phyloP scores from a whole-genome alignment of 2,113 vertebrate genomes.

The Planiliza haematocheilus region DNA sequence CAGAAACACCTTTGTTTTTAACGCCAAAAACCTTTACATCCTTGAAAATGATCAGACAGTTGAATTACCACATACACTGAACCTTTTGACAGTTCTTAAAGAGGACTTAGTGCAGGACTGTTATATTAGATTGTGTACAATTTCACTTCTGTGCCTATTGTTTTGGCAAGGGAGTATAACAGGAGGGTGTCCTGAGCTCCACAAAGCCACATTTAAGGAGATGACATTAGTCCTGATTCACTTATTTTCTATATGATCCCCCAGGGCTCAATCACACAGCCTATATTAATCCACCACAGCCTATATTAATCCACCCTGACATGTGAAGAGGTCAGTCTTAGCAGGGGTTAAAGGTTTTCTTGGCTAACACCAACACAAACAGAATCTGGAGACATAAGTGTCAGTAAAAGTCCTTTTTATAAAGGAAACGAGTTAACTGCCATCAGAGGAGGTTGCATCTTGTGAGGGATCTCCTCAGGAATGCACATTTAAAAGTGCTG shows the following conservation, averaged over 20 bases:
- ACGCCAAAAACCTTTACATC: too few relatives aligned
- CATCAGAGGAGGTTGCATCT: too few relatives aligned
- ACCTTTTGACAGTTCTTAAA: too few relatives aligned
- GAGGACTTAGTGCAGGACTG: too few relatives aligned
- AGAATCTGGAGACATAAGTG: background rate
- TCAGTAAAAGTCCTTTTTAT: background rate
- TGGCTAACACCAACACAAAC: constrained; percentile 14
- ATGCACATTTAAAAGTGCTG: too few relatives aligned
- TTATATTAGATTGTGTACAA: too few relatives aligned
- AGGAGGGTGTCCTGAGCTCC: background rate
- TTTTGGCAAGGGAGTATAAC: background rate
- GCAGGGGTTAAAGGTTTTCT: constrained; percentile 18
- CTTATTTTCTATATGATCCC: constrained; percentile 15
- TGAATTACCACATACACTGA: too few relatives aligned
- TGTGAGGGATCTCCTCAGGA: too few relatives aligned
- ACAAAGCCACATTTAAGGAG: background rate
- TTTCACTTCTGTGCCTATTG: too few relatives aligned
- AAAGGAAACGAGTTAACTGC: background rate
- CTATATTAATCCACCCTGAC: constrained; percentile 24
- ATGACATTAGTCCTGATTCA: background rate
- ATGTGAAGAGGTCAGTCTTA: constrained; percentile 27
- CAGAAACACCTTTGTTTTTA: too few relatives aligned
- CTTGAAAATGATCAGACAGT: too few relatives aligned
- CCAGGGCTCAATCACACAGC: constrained; percentile 17
- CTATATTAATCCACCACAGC: constrained; percentile 28